Evolutionary conservation across 2,888 invertebrate species (phyloP).

Genomic region (Nephrotoma flavescens): DNA sequence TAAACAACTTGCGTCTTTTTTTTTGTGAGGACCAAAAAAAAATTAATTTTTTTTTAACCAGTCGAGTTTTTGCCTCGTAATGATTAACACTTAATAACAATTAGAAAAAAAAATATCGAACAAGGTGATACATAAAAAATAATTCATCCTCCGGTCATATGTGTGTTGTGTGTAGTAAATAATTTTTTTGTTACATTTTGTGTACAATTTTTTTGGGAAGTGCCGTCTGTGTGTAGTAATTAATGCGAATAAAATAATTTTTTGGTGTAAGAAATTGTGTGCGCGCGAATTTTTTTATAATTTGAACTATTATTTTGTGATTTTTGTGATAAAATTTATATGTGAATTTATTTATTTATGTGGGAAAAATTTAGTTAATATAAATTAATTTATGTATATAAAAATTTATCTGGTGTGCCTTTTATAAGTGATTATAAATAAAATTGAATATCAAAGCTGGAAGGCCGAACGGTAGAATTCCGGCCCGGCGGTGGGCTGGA

Average conservation of each 20-base stretch:
- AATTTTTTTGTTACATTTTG: background rate
- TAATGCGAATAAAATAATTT: background rate
- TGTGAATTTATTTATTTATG: background rate
- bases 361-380: background rate
- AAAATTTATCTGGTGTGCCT: background rate
- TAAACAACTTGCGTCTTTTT: background rate
- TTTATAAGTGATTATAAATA: background rate
- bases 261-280: background rate
- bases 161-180: background rate
- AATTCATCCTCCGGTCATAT: background rate
- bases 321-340: constrained; percentile 1
- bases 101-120: background rate
- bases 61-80: constrained; percentile 8
- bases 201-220: background rate
- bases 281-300: background rate
- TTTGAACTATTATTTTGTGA: background rate
- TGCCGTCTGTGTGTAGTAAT: background rate
- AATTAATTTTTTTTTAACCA: constrained; percentile 6
- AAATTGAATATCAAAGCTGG: constrained; percentile 26
- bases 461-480: constrained; percentile 41
- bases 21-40: constrained; percentile 6
- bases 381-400: background rate
- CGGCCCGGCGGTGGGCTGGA: constrained; percentile 45
- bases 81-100: constrained; percentile 3
- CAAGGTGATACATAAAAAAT: background rate